Evolutionary conservation across 2,888 invertebrate genomes (phyloP), one percentile per base, ranked within the genome.

Genomic region (Silvanus unidentatus): DNA sequence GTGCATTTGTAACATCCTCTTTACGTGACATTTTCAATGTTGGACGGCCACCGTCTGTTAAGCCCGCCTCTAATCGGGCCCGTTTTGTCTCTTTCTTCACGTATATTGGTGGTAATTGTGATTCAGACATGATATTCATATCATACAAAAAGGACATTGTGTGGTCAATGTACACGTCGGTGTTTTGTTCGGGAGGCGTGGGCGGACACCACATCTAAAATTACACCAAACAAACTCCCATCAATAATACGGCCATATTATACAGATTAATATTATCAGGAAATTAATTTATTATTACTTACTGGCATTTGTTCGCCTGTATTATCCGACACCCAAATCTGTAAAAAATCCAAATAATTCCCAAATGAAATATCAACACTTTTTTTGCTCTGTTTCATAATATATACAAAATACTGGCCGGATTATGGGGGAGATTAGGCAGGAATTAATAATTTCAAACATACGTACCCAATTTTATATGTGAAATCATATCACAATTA

Each of bases 151-250:
- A 88, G 49, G 85, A 80, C 69, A 92, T 74, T 48, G 88, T 84
- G 57, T 82, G 80, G 69, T 97, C 96, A 56, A 92, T 83, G 75
- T 94, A 94, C 45, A 94, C 78, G 71, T 97, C 97, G 65, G 86
- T 85, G 62, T 94, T 94, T 69, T 90, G 89, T 68, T 88, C 85
- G 9, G 97, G 96, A 46, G 97, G 97, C 13, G 97, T 97, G 45
- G 96, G 97, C 43, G 97, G 97, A 58, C 90, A 85, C 96, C 97
- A 98, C 78, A 93, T 83, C 95, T 96, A 72, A 58, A 63, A n/a
- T n/a, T n/a, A n/a, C n/a, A n/a, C n/a, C n/a, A n/a, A n/a, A n/a
- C n/a, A n/a, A n/a, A n/a, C n/a, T n/a, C n/a, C n/a, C n/a, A n/a
- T n/a, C n/a, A n/a, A 55, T n/a, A n/a, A n/a, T n/a, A n/a, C n/a